Conservation (phyloP, 1,140 invertebrate genomes). For the Pteromalus puparum region DNA sequence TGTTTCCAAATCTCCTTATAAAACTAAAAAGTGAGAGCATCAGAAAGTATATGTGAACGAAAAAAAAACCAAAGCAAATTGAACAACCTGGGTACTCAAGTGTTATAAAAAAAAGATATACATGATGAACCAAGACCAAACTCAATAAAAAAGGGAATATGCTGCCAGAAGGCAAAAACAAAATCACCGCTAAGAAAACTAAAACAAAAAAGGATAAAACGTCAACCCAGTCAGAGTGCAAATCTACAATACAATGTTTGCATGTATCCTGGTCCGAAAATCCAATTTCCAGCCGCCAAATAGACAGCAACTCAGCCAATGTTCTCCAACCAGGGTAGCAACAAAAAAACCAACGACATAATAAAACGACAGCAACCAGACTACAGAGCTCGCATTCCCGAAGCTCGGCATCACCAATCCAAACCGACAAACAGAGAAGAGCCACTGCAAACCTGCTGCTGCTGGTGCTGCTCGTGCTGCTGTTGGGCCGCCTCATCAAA, state of each 20-base stretch:
- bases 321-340: background rate
- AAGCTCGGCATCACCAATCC: background rate
- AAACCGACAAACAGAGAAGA: constrained; percentile 45
- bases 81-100: background rate
- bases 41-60: background rate
- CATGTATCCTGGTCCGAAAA: background rate
- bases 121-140: constrained; percentile 21
- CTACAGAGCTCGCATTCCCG: background rate
- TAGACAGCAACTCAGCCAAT: background rate
- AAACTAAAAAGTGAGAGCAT: background rate
- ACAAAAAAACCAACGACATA: background rate
- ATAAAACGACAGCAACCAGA: constrained; percentile 4
- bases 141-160: background rate
- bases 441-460: constrained; percentile 47
- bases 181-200: constrained; percentile 8
- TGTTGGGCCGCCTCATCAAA: background rate
- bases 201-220: constrained; percentile 12
- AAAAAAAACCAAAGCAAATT: background rate
- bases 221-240: constrained; percentile 8
- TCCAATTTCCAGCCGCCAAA: background rate
- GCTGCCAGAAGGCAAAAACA: background rate
- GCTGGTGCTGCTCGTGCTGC: constrained; percentile 21
- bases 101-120: background rate
- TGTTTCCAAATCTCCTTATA: background rate
- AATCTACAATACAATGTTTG: constrained; percentile 7